Conservation (phyloP, 2,888 invertebrate species). For the Xestobium rufovillosum region DNA sequence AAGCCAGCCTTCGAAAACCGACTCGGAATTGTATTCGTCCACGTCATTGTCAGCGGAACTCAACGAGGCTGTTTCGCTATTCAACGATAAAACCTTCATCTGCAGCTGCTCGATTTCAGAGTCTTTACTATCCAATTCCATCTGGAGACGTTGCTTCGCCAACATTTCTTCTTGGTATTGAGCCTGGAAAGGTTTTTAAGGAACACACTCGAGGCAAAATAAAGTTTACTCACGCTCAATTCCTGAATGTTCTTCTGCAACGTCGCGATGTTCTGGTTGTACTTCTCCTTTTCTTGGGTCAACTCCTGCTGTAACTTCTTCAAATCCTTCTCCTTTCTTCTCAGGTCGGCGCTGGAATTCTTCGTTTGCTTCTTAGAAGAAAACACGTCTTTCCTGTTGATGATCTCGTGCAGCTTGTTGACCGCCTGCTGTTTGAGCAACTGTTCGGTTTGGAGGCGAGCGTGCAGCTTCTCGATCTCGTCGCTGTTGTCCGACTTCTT, state of each 20-base stretch:
- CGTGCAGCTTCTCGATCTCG: slow-evolving; percentile 72
- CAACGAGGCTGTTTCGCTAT: slow-evolving; percentile 83
- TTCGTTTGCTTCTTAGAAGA: slow-evolving; percentile 66
- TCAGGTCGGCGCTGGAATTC: slow-evolving; percentile 67
- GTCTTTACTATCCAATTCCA: slow-evolving; percentile 96
- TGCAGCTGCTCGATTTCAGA: slow-evolving; percentile 90
- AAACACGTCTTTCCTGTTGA: slow-evolving; percentile 84
- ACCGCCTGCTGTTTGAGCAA: slow-evolving; percentile 90
- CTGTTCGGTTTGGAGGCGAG: slow-evolving; percentile 80
- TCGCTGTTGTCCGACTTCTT: slow-evolving; percentile 62
- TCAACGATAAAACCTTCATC: slow-evolving; percentile 71
- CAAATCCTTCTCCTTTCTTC: slow-evolving; percentile 91
- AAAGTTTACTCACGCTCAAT: slow-evolving; percentile 44
- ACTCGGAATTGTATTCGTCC: slow-evolving; percentile 62
- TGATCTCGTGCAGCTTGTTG: slow-evolving; percentile 93
- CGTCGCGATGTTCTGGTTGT: slow-evolving; percentile 76
- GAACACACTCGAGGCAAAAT: too few species aligned
- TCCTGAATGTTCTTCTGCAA: slow-evolving; percentile 83
- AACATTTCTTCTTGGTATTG: slow-evolving; percentile 76
- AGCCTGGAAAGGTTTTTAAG: slow-evolving; percentile 55
- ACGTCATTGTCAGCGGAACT: slow-evolving; percentile 85
- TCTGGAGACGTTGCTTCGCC: slow-evolving; percentile 70
- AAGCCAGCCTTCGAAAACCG: slow-evolving; percentile 91
- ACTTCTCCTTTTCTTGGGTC: slow-evolving; percentile 90
- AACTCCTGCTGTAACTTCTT: slow-evolving; percentile 91